Evolutionary conservation across 2,113 vertebrate species (phyloP).

Genomic region (Saimiri boliviensis): DNA sequence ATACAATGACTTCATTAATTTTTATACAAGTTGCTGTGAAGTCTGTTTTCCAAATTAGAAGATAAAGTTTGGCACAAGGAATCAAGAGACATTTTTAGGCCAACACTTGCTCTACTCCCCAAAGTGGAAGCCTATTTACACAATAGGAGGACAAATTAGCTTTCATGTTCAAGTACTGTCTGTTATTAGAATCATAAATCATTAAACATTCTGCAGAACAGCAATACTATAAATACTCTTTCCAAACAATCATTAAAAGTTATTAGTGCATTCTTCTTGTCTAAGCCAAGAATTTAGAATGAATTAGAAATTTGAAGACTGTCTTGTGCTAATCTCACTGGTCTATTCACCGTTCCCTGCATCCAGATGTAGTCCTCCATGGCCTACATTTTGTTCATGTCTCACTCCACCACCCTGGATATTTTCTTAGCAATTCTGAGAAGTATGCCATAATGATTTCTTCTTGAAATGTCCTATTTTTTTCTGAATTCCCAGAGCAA

Average conservation of each 20-base stretch:
- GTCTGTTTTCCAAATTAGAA: slow-evolving; percentile 17
- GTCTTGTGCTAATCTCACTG: not conserved
- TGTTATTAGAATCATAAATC: slow-evolving; percentile 61
- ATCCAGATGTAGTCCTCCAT: not conserved
- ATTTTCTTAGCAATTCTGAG: not conserved
- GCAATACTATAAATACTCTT: slow-evolving; percentile 36
- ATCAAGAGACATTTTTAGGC: slow-evolving; percentile 15
- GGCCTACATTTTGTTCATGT: not conserved
- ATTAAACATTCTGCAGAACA: slow-evolving; percentile 25
- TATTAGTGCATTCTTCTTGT: slow-evolving; percentile 1
- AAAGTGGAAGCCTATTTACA: slow-evolving; percentile 3
- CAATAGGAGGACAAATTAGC: not conserved
- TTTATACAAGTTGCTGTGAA: not conserved
- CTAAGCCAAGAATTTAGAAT: not conserved
- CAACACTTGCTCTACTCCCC: not conserved
- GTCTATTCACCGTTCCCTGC: not conserved
- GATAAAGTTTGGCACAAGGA: slow-evolving; percentile 2
- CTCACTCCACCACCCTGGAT: not conserved
- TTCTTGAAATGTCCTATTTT: not conserved
- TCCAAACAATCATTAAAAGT: slow-evolving; percentile 45
- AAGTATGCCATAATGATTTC: not conserved
- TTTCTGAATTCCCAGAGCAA: not conserved
- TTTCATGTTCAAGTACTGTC: slow-evolving; percentile 28
- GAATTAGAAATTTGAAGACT: not conserved
- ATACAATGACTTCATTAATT: slow-evolving; percentile 1